Evolutionary conservation across 2,797 vertebrate genomes (phyloP), one percentile per base, ranked within the genome.

Genomic region (Platyrinchus mystaceus): DNA sequence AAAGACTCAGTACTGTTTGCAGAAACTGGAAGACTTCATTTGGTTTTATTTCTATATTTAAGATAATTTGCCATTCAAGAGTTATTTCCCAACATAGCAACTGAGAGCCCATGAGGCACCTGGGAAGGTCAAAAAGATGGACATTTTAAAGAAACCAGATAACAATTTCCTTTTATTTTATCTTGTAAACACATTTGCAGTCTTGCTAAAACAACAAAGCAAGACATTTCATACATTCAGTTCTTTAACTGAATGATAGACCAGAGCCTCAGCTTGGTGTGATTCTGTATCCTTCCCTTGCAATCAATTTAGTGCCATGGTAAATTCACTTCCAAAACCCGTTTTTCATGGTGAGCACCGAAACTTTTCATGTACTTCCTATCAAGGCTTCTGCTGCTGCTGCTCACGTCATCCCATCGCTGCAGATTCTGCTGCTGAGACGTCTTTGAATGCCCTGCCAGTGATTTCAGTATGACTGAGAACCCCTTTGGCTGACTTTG

Each of bases 371-470:
- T 63, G 44, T 10, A 70, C 52, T 16, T 92, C 69, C 77, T 91
- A 17, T 55, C 44, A 84, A 84, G 47, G 3, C 28, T 94, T 86
- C 46, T 80, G 27, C 23, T 1, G 3, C 66, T 34, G 41, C 71
- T 83, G n/a, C 28, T 92, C 55, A 19, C 1, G 1, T 78, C 43
- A 62, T 69, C 39, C 43, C 66, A 39, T 21, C 0, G 0, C 47
- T 68, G 4, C 23, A 44, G 28, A 56, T 55, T 58, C 28, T 36
- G 47, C 66, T 55, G 19, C 53, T 6, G 20, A 34, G n/a, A 47
- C 2, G 0, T 8, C 24, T 60, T 55, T 0, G 5, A 78, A 49
- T 1, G 1, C n/a, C 34, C 39, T n/a, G 17, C 20, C 53, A 27
- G 34, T 4, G 12, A 58, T 92, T 79, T 90, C 14, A 1, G 7